Base-by-base conservation (phyloP, 1,140 invertebrate genomes). In the Araneus ventricosus region DNA sequence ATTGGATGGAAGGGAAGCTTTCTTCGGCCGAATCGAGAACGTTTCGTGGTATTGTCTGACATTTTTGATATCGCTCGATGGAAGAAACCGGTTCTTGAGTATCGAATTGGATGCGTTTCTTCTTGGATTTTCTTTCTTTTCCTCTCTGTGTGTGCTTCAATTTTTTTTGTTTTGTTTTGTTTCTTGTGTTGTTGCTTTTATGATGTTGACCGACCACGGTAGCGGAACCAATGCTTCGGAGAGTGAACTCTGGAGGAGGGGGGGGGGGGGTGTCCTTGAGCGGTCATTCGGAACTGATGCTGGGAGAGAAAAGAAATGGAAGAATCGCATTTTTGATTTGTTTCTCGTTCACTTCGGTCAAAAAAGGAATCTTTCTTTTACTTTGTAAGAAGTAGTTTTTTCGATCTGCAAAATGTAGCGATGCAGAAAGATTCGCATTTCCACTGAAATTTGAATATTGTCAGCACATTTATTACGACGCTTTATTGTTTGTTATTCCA, bases 251-350 rank as follows among this genome's bases (percentile, higher is more conserved):
- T 24, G 22, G 6, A 30, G 67, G 67, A 30, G 30, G 34, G 89
- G 30, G 4, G 30, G 67, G 5, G 3, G 63, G 63, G 10, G 63
- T 34, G 89, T 39, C 89, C 79, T 59, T 90, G 89, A 84, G 20
- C 89, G 89, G 89, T 82, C 89, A 90, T 82, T 90, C 24, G 89
- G 89, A 90, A 90, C 89, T 80, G 89, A 90, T 90, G 70, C 79
- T 22, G 70, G 30, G 75, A 84, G 27, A 8, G 52, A 14, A 59
- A 82, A n/a, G 89, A 82, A 90, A 82, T n/a, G 14, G n/a, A 24
- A 20, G 67, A 70, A 88, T 41, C 20, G 4, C 7, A 86, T 67
- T 87, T 88, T 88, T 67, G 63, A 63, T 87, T 75, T 37, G 30
- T 75, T 75, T 37, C 8, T 6, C 20, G 30, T 37, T 41, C 30